Percentiles rank a stretch among this genome's conserved stretches.
Conservation (phyloP, 2,797 vertebrate species). For the Pipistrellus pipistrellus region DNA sequence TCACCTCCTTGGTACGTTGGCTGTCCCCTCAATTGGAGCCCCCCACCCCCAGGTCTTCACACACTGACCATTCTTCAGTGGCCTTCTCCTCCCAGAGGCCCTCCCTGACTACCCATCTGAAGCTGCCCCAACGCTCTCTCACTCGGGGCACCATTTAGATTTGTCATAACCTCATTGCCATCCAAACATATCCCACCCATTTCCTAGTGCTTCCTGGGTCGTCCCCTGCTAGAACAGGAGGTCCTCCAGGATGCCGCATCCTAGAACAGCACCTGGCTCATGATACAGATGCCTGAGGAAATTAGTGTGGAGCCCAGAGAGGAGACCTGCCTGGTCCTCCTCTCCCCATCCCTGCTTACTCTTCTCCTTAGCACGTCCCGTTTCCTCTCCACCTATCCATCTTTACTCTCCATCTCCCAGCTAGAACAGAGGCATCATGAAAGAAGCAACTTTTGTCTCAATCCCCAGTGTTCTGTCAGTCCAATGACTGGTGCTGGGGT, state of each 20-base stretch:
- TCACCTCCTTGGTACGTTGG: fast-evolving
- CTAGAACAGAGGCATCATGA: neutral
- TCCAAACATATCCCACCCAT: neutral
- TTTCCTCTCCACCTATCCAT: fast-evolving
- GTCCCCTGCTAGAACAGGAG: neutral
- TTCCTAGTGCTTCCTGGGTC: neutral
- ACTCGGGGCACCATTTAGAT: neutral
- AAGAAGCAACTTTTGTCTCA: neutral
- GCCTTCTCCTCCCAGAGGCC: neutral
- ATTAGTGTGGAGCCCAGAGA: neutral
- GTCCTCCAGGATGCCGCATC: neutral
- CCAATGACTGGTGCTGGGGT: neutral
- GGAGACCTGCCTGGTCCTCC: neutral
- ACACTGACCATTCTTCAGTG: neutral
- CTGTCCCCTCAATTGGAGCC: neutral
- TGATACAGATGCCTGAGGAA: neutral
- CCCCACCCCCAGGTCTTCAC: neutral
- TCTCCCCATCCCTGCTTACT: neutral
- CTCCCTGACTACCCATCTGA: neutral
- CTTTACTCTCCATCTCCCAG: neutral
- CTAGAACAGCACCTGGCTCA: neutral
- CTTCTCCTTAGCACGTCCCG: neutral
- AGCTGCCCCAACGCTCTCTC: neutral
- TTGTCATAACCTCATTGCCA: neutral
- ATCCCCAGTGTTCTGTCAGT: neutral